Base-by-base conservation (phyloP, 2,888 invertebrate species). In the Pecten maximus region DNA sequence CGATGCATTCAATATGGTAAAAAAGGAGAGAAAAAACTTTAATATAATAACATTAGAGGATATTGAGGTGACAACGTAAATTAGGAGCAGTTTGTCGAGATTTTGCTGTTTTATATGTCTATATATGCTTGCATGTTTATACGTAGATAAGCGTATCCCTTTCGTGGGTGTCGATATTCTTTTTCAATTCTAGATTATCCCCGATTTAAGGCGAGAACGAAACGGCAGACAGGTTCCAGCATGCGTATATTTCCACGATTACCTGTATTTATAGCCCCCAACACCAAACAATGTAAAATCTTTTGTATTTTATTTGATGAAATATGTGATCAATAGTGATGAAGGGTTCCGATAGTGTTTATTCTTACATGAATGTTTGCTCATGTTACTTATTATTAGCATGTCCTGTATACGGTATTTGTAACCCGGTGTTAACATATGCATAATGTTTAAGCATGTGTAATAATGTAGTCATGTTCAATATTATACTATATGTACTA, bases 231-330 rank as follows among this genome's bases (percentile, higher is more conserved):
- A 28, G 28, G 74, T 74, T 74, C 74, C 74, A 35, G 8, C 74
- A 74, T 28, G 28, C 74, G 74, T 74, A 6, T 74, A 35, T 74
- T 74, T 35, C 74, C 35, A 74, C 35, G 74, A 35, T 74, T 74
- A 23, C 74, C 74, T 74, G 74, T 74, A 35, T 74, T 35, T 28
- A 74, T 74, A 74, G 74, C 74, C 35, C 74, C 74, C 19, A 74
- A 74, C 74, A 74, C 74, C 74, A 74, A 74, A 74, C 74, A 74
- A 74, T 74, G 74, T 74, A 74, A 74, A 74, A 28, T 23, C 74
- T 35, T 74, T 74, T 74, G 35, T 74, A 74, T 35, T 74, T 28
- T 74, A 10, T 28, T 74, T 35, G 2, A 35, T 35, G 74, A 74
- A 74, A 74, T 74, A 35, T 74, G 10, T 3, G 54, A 54, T n/a